phyloP scores from a whole-genome alignment of 1,140 invertebrate genomes.

The Pogonomyrmex barbatus region DNA sequence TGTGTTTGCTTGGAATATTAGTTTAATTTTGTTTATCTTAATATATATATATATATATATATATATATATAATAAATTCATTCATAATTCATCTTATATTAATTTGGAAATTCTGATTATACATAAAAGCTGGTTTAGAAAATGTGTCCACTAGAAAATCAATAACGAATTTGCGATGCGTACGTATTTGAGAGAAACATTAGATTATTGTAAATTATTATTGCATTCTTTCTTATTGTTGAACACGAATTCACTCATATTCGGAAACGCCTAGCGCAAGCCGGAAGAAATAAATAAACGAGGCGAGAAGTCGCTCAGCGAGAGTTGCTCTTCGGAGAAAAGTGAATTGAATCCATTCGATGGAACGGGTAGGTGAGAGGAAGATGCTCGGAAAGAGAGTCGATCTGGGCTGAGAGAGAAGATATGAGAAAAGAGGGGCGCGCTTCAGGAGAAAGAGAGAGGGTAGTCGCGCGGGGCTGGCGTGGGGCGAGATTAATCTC shows the following conservation, averaged over 20 bases:
- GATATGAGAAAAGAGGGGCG: conserved; percentile 6
- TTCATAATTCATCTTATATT: not conserved
- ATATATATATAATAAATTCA: not conserved
- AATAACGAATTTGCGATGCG: not conserved
- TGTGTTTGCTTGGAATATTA: not conserved
- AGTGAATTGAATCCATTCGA: conserved; percentile 64
- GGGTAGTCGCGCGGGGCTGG: not conserved
- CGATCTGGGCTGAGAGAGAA: conserved; percentile 21
- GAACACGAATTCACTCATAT: conserved; percentile 41
- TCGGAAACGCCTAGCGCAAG: conserved; percentile 43
- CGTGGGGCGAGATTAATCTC: conserved; percentile 63
- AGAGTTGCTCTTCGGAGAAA: conserved; percentile 62
- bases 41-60: not conserved
- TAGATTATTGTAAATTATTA: not conserved
- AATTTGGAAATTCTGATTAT: conserved; percentile 4
- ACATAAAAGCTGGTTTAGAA: not conserved
- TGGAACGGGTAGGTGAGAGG: conserved; percentile 52
- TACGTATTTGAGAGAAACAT: not conserved
- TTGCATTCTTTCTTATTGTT: conserved; percentile 18
- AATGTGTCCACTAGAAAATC: not conserved
- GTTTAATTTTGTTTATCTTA: not conserved
- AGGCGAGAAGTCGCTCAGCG: conserved; percentile 51
- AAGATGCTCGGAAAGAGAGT: conserved; percentile 58
- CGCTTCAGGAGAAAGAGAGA: conserved; percentile 29
- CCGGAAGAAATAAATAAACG: conserved; percentile 65